phyloP scores from a whole-genome alignment of 2,113 vertebrate genomes.

The Strix aluco region DNA sequence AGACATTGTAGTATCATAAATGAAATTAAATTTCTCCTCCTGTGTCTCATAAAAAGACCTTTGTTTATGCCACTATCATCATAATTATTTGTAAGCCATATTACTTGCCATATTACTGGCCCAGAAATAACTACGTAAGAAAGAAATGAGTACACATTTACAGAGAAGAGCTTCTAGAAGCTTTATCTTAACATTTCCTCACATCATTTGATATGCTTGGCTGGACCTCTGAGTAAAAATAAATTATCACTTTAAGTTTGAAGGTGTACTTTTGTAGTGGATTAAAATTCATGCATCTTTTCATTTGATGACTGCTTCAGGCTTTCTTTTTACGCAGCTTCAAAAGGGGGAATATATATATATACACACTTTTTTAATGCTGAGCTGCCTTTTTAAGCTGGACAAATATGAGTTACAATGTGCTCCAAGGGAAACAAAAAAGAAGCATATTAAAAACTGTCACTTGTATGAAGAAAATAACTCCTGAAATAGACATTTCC shows the following conservation, averaged over 20 bases:
- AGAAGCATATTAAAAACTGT: slow-evolving; percentile 11
- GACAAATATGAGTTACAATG: slow-evolving; percentile 25
- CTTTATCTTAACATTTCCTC: slow-evolving; percentile 26
- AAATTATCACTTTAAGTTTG: slow-evolving; percentile 42
- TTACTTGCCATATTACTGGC: neutral
- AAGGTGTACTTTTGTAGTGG: slow-evolving; percentile 20
- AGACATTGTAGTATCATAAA: neutral
- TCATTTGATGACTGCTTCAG: slow-evolving; percentile 18
- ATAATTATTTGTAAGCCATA: neutral
- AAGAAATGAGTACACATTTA: neutral
- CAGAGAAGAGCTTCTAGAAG: slow-evolving; percentile 32
- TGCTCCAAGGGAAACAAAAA: slow-evolving; percentile 48
- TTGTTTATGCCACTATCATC: neutral
- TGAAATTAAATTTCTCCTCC: neutral
- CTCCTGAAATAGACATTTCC: neutral
- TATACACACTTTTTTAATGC: neutral
- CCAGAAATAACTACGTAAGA: slow-evolving; percentile 28
- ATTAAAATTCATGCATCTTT: slow-evolving; percentile 63
- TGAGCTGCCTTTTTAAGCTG: slow-evolving; percentile 30
- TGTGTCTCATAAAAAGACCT: neutral
- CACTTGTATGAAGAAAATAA: neutral
- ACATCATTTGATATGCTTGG: slow-evolving; percentile 50
- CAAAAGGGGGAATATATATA: neutral
- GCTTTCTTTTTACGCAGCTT: slow-evolving; percentile 43
- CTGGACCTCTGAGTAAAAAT: slow-evolving; percentile 56